phyloP scores from a whole-genome alignment of 2,113 vertebrate genomes.

The Uria aalge region DNA sequence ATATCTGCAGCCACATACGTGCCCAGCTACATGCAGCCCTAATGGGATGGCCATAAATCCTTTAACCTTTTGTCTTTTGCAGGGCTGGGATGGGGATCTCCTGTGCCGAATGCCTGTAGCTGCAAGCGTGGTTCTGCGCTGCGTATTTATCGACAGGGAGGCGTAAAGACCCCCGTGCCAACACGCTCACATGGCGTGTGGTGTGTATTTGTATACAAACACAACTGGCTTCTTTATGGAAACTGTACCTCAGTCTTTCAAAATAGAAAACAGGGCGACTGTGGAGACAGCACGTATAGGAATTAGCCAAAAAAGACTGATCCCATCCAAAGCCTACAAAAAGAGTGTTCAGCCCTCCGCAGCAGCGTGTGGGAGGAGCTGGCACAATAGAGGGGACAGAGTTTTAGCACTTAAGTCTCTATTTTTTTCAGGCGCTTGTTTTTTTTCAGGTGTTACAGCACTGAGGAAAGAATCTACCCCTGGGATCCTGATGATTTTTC shows the following conservation, averaged over 20 bases:
- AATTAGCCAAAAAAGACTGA: not conserved
- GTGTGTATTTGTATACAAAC: not conserved
- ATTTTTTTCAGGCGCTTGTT: not conserved
- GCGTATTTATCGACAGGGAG: rapidly evolving
- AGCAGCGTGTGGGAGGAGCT: not conserved
- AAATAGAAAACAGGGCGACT: not conserved
- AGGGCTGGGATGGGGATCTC: not conserved
- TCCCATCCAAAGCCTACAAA: not conserved
- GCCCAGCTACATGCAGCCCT: not conserved
- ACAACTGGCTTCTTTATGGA: not conserved
- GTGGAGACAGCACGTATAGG: not conserved
- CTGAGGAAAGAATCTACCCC: not conserved
- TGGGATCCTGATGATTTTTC: not conserved
- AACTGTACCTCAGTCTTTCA: not conserved
- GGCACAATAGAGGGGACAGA: not conserved
- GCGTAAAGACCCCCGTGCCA: not conserved
- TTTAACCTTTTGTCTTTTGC: not conserved
- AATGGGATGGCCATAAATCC: not conserved
- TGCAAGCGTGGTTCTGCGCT: not conserved
- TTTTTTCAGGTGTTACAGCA: not conserved
- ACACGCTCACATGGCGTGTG: not conserved
- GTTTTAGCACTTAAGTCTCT: not conserved
- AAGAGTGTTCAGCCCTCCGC: not conserved
- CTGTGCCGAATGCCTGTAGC: not conserved
- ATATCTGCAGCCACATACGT: rapidly evolving